These are phyloP conservation scores for Riparia riparia DNA, from an alignment of 2,113 vertebrate genomes.

Conservation along the genomic window DNA sequence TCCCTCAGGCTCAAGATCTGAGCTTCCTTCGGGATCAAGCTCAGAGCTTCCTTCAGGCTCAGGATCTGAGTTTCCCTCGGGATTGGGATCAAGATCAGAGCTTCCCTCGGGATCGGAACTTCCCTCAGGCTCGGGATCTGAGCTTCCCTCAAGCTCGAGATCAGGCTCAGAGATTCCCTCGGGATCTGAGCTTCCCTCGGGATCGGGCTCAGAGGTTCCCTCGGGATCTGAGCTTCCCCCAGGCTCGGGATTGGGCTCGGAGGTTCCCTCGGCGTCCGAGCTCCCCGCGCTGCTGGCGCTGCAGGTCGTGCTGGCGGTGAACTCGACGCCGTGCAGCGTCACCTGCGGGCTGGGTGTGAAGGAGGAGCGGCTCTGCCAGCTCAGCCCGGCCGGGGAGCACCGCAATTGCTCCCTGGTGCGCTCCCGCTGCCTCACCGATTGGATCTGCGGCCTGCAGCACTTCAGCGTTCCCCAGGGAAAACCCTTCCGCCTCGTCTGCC, in stretches of 20 bases:
- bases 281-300: conserved; percentile 24
- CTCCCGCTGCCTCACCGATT: conserved; percentile 74
- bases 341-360: conserved; percentile 87
- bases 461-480: conserved; percentile 67
- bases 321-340: conserved; percentile 81
- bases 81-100: not conserved
- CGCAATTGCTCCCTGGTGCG: conserved; percentile 52
- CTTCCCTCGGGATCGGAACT: not conserved
- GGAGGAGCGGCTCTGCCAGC: conserved; percentile 78
- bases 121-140: not conserved
- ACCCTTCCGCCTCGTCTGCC: conserved; percentile 78
- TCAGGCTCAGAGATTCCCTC: not conserved
- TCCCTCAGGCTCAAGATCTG: fast-evolving
- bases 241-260: fast-evolving
- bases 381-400: not conserved
- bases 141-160: too few relatives aligned
- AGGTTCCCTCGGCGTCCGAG: not conserved
- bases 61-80: not conserved
- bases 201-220: too few relatives aligned
- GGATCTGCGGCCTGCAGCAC: conserved; percentile 84
- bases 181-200: not conserved
- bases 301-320: conserved; percentile 19
- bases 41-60: not conserved
- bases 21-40: fast-evolving
- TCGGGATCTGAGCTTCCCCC: not conserved